Base-by-base conservation (phyloP, 1,140 invertebrate species). In the Tetranychus cinnabarinus region DNA sequence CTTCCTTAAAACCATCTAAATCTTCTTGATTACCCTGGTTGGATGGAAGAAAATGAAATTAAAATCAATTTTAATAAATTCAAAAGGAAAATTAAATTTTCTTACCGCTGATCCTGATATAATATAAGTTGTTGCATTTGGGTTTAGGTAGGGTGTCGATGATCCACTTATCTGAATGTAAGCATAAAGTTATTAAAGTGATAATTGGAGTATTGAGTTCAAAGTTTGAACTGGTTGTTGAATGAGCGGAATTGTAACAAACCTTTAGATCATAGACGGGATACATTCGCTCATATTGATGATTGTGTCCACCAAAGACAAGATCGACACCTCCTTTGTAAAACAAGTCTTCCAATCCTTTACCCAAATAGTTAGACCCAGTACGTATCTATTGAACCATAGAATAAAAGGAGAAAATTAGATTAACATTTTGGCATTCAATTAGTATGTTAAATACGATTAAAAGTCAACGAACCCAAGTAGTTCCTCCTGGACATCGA, bases 221-320 rank as follows among this genome's bases (percentile, higher is more conserved):
- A 56, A 13, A 3, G 35, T 13, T 56, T 31, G 10, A n/a, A 56
- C 35, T 56, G 23, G 57, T 70, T 52, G 23, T 52, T 34, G 80
- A n/a, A 7, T 39, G n/a, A 7, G 61, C 23, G 23, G 23, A 23
- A 23, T 23, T 23, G 0, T 23, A 35, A 52, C 6, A 39, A 1
- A 90, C 82, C 60, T 78, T 78, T 62, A 81, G 79, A 70, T 97
- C 81, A 72, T 90, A 97, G 56, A 95, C 78, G 1, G 93, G 91
- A 82, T 82, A 96, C 59, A 91, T 74, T 39, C 93, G 75, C 75
- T 97, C 89, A 70, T 96, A 97, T 35, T 85, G 85, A 73, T 97
- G 91, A 71, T 96, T 88, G 72, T 97, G 92, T 0, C 88, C 92
- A 85, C 88, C 93, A 23, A 97, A 77, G 69, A 83, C 80, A 57